Percentiles rank a stretch among this genome's conserved stretches.
Evolutionary conservation across 2,888 invertebrate species (phyloP).

Genomic region (Calliphora vomitoria): DNA sequence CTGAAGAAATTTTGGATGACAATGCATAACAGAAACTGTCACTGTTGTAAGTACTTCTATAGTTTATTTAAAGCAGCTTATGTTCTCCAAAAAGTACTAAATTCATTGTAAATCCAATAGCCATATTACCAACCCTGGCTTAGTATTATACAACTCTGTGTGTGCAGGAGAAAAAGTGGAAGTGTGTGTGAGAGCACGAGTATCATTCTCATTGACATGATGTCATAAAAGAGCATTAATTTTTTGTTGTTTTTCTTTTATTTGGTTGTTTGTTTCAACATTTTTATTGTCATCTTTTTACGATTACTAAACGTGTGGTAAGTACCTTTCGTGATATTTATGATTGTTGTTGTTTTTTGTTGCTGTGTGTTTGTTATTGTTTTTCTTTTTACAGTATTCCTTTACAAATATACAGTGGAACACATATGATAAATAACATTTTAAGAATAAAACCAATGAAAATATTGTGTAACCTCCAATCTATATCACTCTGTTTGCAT

Average conservation of each 20-base stretch:
- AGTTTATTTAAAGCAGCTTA: too few relatives aligned
- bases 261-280: slow-evolving; percentile 28
- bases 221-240: slow-evolving; percentile 14
- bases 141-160: too few relatives aligned
- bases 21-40: too few relatives aligned
- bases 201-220: not conserved
- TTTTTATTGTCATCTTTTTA: slow-evolving; percentile 69
- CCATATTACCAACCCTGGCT: too few relatives aligned
- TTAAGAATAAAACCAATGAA: not conserved
- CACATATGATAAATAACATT: not conserved
- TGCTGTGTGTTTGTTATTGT: not conserved
- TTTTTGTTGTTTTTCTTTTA: slow-evolving; percentile 26
- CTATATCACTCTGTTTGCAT: not conserved
- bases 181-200: not conserved
- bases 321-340: slow-evolving; percentile 63
- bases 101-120: too few relatives aligned
- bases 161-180: too few relatives aligned
- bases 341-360: slow-evolving; percentile 8
- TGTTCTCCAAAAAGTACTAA: too few relatives aligned
- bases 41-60: too few relatives aligned
- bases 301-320: slow-evolving; percentile 59
- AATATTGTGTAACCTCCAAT: not conserved
- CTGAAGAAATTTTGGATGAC: too few relatives aligned
- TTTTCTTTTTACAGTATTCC: not conserved
- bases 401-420: not conserved